Conservation (phyloP, 1,140 invertebrate species). For the Gonioctena quinquepunctata region DNA sequence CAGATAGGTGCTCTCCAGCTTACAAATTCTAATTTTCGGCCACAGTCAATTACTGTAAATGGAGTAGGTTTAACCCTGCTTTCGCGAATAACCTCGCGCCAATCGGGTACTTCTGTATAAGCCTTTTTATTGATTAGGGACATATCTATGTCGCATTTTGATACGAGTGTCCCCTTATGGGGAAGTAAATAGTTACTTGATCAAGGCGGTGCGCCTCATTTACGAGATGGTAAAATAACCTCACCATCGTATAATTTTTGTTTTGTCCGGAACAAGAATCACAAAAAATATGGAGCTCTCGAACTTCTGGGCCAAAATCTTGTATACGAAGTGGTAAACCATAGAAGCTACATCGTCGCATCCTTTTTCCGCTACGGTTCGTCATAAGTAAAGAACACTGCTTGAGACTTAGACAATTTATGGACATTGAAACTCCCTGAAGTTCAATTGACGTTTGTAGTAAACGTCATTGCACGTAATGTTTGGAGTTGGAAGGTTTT, state of each 20-base stretch:
- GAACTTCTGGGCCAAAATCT: neutral
- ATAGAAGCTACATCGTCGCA: conserved; percentile 13
- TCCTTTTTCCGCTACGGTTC: conserved; percentile 22
- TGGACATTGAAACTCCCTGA: conserved; percentile 21
- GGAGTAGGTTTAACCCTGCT: conserved; percentile 6
- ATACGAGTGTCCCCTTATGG: neutral
- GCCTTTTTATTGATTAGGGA: neutral
- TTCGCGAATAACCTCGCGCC: neutral
- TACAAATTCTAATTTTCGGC: no score
- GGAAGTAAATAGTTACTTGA: neutral
- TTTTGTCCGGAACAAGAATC: neutral
- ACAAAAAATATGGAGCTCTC: conserved; percentile 14
- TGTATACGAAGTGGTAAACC: neutral
- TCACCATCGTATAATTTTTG: neutral
- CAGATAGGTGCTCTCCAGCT: no score
- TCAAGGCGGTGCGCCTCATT: neutral
- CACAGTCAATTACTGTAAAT: neutral
- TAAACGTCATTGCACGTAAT: neutral
- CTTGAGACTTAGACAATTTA: neutral
- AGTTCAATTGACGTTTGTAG: conserved; percentile 2
- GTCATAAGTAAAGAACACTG: conserved; percentile 20
- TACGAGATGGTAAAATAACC: neutral
- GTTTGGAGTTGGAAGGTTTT: neutral
- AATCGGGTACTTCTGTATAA: neutral
- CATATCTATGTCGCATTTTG: neutral